These are phyloP conservation scores for Agrochola lychnidis DNA, from an alignment of 2,888 invertebrate species.

Conservation along the genomic window DNA sequence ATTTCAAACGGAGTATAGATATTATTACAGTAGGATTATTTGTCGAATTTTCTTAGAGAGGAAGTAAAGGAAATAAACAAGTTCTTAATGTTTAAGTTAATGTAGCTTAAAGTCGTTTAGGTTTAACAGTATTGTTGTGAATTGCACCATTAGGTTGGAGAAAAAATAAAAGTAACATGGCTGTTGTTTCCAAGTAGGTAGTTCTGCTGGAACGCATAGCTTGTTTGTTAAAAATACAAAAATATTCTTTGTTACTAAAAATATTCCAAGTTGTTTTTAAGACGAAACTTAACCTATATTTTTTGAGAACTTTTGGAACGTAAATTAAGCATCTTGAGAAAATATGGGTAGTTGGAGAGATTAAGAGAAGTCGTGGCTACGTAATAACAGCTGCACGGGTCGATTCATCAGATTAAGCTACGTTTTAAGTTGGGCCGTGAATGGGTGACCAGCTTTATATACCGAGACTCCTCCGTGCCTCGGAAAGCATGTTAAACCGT, in stretches of 20 bases:
- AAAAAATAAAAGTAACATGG: not conserved
- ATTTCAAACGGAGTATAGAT: no score
- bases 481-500: no score
- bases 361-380: no score
- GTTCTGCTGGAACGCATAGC: not conserved
- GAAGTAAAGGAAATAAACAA: conserved; percentile 11
- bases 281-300: no score
- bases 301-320: not conserved
- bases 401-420: no score
- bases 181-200: conserved; percentile 4
- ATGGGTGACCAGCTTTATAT: no score
- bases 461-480: no score
- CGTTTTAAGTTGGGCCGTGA: no score
- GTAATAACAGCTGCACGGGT: no score
- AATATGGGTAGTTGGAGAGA: not conserved
- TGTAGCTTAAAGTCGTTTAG: conserved; percentile 41
- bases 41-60: not conserved
- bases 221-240: not conserved
- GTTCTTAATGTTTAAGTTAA: conserved; percentile 34
- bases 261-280: not conserved
- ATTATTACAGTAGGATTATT: not conserved
- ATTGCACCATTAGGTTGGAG: conserved; percentile 18
- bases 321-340: not conserved
- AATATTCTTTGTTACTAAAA: not conserved
- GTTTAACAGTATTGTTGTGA: conserved; percentile 20